phyloP scores from a whole-genome alignment of 2,888 invertebrate species.

The Latheticus oryzae region DNA sequence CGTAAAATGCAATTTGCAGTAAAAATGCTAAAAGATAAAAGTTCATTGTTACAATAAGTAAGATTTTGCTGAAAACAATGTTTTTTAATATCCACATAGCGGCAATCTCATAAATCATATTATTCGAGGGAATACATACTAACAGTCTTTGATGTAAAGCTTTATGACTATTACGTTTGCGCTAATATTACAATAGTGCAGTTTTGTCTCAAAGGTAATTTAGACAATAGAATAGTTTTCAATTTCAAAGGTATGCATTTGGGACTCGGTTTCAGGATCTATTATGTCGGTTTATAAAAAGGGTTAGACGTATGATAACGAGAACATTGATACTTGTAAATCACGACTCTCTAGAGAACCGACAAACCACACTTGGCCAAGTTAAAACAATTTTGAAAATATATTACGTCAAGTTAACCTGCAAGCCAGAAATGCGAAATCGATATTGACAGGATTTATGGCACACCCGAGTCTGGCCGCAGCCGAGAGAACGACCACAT shows the following conservation, averaged over 20 bases:
- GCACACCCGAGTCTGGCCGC: constrained; percentile 40
- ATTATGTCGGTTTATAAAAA: constrained; percentile 14
- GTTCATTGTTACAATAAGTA: no score
- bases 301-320: constrained; percentile 24
- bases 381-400: constrained; percentile 42
- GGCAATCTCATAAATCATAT: no score
- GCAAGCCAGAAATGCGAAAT: constrained; percentile 43
- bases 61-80: no score
- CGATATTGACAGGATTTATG: constrained; percentile 43
- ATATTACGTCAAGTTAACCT: constrained; percentile 44
- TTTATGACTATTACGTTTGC: constrained; percentile 6
- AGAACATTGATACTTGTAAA: constrained; percentile 35
- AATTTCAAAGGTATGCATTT: constrained; percentile 7
- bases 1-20: neutral
- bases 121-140: no score
- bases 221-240: constrained; percentile 9
- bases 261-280: constrained; percentile 1
- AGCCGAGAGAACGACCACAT: constrained; percentile 39
- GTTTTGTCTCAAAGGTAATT: constrained; percentile 7
- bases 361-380: constrained; percentile 35
- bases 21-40: no score
- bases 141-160: constrained; percentile 13
- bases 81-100: no score
- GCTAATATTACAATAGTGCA: constrained; percentile 11
- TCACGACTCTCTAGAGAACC: constrained; percentile 29